Evolutionary conservation across 2,888 invertebrate genomes (phyloP), one percentile per base, ranked within the genome.

Genomic region (Heliconius hortense): DNA sequence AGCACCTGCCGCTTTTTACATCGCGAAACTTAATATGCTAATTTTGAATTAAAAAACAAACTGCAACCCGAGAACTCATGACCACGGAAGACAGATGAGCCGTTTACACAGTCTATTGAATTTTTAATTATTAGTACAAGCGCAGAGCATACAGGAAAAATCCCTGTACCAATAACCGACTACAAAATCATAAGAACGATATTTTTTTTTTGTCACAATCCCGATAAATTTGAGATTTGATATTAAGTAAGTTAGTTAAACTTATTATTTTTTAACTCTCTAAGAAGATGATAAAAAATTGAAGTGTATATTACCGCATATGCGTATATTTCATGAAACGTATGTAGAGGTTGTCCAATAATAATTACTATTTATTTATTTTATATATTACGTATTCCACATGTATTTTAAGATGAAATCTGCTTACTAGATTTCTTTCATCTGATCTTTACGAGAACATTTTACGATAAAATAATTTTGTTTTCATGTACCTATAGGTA

Each of bases 1-100:
- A 80, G 83, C 92, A 93, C 92, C 93, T 93, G 93, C 89, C 84
- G 83, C 82, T 82, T 86, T 87, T 86, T 78, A 83, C 66, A 43
- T 86, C 83, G 87, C 84, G 93, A 91, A 93, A 94, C 86, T 90
- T 91, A 91, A 94, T 93, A 92, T 86, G 88, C 88, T 85, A 87
- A 86, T 87, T 90, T 87, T 87, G 75, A 80, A 80, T 80, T 73
- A 77, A 74, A 75, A 79, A 84, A 48, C 18, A 83, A 82, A 85
- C 87, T 88, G 93, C 88, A 94, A 93, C 89, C 86, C 80, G 90
- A 93, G 86, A 88, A 83, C 86, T 85, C 84, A 87, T 84, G 87
- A 86, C 86, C 83, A 84, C 84, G 81, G 82, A 83, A 86, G 89
- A 89, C 90, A 91, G 90, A 89, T 89, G 91, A 92, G 90, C 90